A percentile compares a stretch with the other conserved stretches of the same genome.
These are phyloP conservation scores for Thera britannica DNA, from an alignment of 2,888 invertebrate species.

Conservation along the genomic window DNA sequence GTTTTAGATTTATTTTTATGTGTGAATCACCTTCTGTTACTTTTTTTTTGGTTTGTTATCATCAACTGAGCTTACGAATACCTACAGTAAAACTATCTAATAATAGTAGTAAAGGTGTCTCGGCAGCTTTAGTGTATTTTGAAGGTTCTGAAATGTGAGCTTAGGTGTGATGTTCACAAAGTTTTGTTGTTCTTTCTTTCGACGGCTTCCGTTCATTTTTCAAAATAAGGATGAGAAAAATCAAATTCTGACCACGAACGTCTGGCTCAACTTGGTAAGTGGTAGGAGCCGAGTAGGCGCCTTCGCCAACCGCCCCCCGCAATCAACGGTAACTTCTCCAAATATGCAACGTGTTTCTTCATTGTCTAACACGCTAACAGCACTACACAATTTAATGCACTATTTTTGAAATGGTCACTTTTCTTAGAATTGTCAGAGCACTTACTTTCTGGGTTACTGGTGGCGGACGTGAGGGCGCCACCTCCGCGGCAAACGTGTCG, in stretches of 20 bases:
- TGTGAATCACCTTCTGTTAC: neutral
- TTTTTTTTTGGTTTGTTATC: neutral
- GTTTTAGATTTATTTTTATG: neutral
- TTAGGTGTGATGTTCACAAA: slow-evolving; percentile 67
- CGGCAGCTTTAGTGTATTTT: slow-evolving; percentile 2
- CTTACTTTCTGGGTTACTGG: slow-evolving; percentile 57
- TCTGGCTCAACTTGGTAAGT: slow-evolving; percentile 99
- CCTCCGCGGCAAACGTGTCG: slow-evolving; percentile 78
- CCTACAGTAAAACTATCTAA: neutral
- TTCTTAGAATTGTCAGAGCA: slow-evolving; percentile 29
- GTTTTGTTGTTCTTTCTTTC: slow-evolving; percentile 82
- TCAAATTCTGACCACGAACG: slow-evolving; percentile 99
- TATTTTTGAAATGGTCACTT: slow-evolving; percentile 40
- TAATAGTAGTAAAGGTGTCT: neutral
- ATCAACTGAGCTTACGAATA: neutral
- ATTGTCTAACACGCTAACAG: slow-evolving; percentile 39
- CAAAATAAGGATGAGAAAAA: slow-evolving; percentile 98
- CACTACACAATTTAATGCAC: slow-evolving; percentile 49
- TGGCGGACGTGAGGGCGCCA: slow-evolving; percentile 74
- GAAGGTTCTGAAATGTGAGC: slow-evolving; percentile 31
- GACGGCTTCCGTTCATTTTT: slow-evolving; percentile 86
- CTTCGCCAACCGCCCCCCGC: slow-evolving; percentile 71
- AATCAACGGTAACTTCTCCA: slow-evolving; percentile 48
- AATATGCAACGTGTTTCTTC: slow-evolving; percentile 31
- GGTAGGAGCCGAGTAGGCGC: slow-evolving; percentile 82